Evolutionary conservation across 2,113 vertebrate genomes (phyloP).

Genomic region (Speoplatyrhinus poulsoni): DNA sequence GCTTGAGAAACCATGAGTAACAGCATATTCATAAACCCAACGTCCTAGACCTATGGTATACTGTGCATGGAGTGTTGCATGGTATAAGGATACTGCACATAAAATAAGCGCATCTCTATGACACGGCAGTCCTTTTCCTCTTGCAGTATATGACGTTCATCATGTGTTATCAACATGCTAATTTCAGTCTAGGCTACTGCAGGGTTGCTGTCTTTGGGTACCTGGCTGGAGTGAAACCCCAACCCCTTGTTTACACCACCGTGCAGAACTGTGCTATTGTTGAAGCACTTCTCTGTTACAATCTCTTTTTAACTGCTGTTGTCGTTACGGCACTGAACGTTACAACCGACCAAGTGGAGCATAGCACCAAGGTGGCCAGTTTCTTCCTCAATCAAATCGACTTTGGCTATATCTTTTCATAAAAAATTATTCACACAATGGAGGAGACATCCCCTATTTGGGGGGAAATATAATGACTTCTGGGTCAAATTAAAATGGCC

Average conservation of each 20-base stretch:
- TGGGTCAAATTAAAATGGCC: slow-evolving; percentile 55
- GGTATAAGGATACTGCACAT: neutral
- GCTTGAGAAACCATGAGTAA: neutral
- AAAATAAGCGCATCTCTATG: neutral
- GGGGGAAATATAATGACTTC: slow-evolving; percentile 15
- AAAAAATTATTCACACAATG: slow-evolving; percentile 6
- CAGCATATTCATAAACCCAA: no score
- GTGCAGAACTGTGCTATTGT: neutral
- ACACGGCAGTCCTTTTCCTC: neutral
- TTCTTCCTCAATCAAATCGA: slow-evolving; percentile 11
- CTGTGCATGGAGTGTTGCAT: no score
- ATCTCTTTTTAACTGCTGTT: slow-evolving; percentile 1
- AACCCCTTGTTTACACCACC: neutral
- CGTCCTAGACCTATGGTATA: neutral
- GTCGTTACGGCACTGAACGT: neutral
- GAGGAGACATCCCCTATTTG: slow-evolving; percentile 14
- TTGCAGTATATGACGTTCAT: neutral
- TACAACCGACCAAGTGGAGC: neutral
- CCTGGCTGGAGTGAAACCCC: no score
- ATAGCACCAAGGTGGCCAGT: neutral
- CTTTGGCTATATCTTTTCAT: neutral
- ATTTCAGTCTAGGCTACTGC: no score
- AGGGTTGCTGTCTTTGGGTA: no score
- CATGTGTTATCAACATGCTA: neutral
- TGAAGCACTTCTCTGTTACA: neutral